Evolutionary conservation across 2,797 vertebrate genomes (phyloP).

Genomic region (Hydrocynus forskahlii): DNA sequence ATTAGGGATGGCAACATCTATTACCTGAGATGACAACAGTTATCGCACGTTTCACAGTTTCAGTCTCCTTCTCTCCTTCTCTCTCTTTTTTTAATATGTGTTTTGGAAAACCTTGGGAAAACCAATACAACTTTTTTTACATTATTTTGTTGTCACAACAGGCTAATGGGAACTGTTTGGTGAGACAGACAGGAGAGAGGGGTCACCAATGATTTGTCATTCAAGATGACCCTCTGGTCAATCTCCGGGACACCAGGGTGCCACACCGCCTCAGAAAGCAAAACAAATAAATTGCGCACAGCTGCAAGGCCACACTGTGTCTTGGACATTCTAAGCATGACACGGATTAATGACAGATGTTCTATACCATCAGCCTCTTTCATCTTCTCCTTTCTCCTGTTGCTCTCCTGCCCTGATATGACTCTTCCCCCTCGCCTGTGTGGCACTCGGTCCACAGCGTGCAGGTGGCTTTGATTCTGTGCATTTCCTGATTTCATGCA

Average conservation of each 20-base stretch:
- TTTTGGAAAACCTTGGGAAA: background rate
- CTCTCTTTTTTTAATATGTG: background rate
- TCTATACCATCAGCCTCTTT: slow-evolving; percentile 43
- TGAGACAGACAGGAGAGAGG: background rate
- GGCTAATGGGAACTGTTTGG: slow-evolving; percentile 12
- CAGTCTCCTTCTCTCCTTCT: no score
- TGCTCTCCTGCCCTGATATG: slow-evolving; percentile 18
- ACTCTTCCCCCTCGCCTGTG: background rate
- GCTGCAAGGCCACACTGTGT: slow-evolving; percentile 54
- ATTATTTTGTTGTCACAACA: slow-evolving; percentile 6
- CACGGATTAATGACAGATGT: slow-evolving; percentile 60
- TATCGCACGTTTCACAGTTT: no score
- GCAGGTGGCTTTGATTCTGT: slow-evolving; percentile 7
- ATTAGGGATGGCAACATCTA: no score
- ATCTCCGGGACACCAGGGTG: slow-evolving; percentile 47
- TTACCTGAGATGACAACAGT: no score
- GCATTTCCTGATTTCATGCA: slow-evolving; percentile 6
- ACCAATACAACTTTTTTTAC: background rate
- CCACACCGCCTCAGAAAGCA: slow-evolving; percentile 49
- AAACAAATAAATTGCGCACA: slow-evolving; percentile 54
- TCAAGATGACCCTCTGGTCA: slow-evolving; percentile 19
- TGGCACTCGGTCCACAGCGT: background rate
- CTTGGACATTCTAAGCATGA: slow-evolving; percentile 23
- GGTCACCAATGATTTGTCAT: slow-evolving; percentile 6
- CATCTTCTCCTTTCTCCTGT: slow-evolving; percentile 40